Percentiles rank a stretch among this genome's conserved stretches.
Evolutionary conservation across 2,888 invertebrate genomes (phyloP).

Genomic region (Drosophila limbata): DNA sequence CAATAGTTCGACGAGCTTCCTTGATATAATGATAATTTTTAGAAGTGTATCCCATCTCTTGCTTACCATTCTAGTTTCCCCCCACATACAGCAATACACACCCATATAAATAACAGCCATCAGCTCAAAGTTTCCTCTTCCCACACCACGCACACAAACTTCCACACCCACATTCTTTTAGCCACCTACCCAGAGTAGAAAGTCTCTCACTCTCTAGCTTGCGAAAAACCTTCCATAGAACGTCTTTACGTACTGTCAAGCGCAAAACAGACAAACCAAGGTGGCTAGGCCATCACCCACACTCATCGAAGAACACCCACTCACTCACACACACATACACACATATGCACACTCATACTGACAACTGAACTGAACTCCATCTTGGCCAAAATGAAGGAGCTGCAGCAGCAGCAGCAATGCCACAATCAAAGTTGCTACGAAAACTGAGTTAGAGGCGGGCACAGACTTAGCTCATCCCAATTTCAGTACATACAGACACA

Average conservation of each 20-base stretch:
- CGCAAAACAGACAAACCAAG: constrained; percentile 74
- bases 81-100: constrained; percentile 29
- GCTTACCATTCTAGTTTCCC: constrained; percentile 23
- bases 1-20: too few relatives aligned
- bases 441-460: constrained; percentile 62
- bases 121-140: constrained; percentile 59
- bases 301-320: constrained; percentile 11
- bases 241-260: constrained; percentile 77
- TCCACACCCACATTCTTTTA: constrained; percentile 5
- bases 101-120: constrained; percentile 68
- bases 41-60: constrained; percentile 46
- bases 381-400: constrained; percentile 74
- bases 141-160: constrained; percentile 5
- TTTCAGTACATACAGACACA: constrained; percentile 37
- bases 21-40: constrained; percentile 9
- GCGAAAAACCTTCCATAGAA: constrained; percentile 68
- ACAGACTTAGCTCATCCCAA: constrained; percentile 77
- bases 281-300: constrained; percentile 62
- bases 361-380: constrained; percentile 71
- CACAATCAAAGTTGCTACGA: constrained; percentile 81
- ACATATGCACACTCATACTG: constrained; percentile 46
- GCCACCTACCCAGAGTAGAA: constrained; percentile 8
- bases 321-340: constrained; percentile 27
- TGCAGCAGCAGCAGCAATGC: constrained; percentile 63
- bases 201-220: constrained; percentile 21